Conservation (phyloP, 2,113 vertebrate genomes). For the Chamaetylas fuelleborni region DNA sequence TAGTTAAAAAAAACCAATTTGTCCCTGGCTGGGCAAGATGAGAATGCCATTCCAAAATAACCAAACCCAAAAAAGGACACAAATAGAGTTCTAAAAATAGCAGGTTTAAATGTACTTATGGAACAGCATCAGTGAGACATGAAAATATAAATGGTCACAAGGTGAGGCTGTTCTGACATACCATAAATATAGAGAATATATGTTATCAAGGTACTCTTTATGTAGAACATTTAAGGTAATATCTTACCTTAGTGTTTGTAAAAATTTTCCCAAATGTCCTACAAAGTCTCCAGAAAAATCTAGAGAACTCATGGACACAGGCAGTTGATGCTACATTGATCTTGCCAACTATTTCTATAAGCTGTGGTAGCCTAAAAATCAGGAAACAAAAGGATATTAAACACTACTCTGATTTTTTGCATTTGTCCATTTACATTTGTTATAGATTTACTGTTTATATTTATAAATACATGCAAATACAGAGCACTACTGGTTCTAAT, state of each 20-base stretch:
- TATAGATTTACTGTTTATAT: background rate
- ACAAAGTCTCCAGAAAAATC: constrained; percentile 98
- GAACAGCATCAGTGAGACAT: background rate
- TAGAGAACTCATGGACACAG: constrained; percentile 97
- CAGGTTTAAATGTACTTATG: background rate
- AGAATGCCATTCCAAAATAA: background rate
- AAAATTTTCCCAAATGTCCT: constrained; percentile 98
- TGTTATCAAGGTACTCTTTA: background rate
- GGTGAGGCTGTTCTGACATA: background rate
- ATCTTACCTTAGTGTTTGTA: constrained; percentile 94
- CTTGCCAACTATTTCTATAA: constrained; percentile 95
- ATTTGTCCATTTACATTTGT: background rate
- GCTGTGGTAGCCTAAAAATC: constrained; percentile 86
- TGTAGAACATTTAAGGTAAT: background rate
- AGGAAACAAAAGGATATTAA: constrained; percentile 51
- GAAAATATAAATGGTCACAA: background rate
- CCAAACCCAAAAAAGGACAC: background rate
- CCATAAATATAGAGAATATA: rapidly evolving
- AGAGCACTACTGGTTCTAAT: background rate
- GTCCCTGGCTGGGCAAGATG: background rate
- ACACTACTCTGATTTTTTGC: background rate
- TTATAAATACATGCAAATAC: background rate
- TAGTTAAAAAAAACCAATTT: background rate
- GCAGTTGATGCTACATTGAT: constrained; percentile 95
- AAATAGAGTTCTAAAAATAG: background rate